A percentile compares a stretch with the other conserved stretches of the same genome.
Conservation (phyloP, 2,113 vertebrate genomes). For the Bufo gargarizans region DNA sequence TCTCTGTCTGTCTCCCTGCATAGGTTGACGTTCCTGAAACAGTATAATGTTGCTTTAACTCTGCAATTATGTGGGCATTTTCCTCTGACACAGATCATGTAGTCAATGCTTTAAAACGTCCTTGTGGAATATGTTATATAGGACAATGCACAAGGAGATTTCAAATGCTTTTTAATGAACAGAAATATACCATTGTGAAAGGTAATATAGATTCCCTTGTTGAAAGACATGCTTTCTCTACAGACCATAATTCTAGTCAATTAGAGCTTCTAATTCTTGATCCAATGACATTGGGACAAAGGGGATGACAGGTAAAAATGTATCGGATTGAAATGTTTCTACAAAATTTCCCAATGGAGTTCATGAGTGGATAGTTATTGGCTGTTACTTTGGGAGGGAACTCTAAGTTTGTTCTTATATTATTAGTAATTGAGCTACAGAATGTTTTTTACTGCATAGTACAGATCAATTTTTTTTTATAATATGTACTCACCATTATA, state of each 20-base stretch:
- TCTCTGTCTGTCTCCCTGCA: conserved; percentile 16
- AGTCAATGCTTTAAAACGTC: conserved; percentile 41
- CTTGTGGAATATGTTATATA: conserved; percentile 41
- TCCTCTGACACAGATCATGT: conserved; percentile 39
- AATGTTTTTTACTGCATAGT: neutral
- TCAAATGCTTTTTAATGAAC: conserved; percentile 45
- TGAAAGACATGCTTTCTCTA: conserved; percentile 37
- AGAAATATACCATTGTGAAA: conserved; percentile 34
- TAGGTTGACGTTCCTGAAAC: conserved; percentile 7
- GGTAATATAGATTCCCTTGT: conserved; percentile 34
- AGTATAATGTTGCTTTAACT: conserved; percentile 39
- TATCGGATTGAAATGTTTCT: conserved; percentile 26
- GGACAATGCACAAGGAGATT: conserved; percentile 41
- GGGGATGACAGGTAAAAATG: conserved; percentile 29
- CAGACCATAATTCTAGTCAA: conserved; percentile 38
- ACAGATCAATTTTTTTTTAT: neutral
- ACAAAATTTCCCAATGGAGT: neutral
- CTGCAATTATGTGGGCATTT: conserved; percentile 22
- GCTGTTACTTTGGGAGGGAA: neutral
- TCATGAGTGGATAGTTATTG: neutral
- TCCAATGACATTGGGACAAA: conserved; percentile 33
- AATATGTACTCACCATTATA: neutral
- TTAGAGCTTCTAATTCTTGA: conserved; percentile 32
- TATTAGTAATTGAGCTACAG: neutral
- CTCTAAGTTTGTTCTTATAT: neutral